These are phyloP conservation scores for Xylota sylvarum DNA, from an alignment of 2,888 invertebrate species.

Conservation along the genomic window DNA sequence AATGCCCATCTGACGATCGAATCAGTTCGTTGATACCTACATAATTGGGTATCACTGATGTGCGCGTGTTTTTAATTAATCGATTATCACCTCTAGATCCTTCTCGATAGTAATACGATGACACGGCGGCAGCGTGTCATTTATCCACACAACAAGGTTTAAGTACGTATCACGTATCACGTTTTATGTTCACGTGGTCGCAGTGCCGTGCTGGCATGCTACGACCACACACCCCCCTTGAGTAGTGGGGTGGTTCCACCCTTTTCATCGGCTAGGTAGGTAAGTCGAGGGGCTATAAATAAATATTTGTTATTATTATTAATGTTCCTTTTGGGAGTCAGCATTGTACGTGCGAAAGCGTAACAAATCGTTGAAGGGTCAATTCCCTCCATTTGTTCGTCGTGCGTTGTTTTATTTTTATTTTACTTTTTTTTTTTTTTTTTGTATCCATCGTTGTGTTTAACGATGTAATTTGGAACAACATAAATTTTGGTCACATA, in stretches of 20 bases:
- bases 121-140: constrained; percentile 17
- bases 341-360: constrained; percentile 40
- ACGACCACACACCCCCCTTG: not conserved
- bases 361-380: constrained; percentile 49
- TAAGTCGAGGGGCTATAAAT: constrained; percentile 52
- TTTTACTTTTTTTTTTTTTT: constrained; percentile 1
- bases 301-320: constrained; percentile 67
- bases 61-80: constrained; percentile 69
- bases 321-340: constrained; percentile 52
- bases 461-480: constrained; percentile 65
- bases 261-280: constrained; percentile 7
- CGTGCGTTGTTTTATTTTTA: constrained; percentile 16
- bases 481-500: constrained; percentile 29
- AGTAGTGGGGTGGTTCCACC: not conserved
- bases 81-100: constrained; percentile 70
- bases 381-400: constrained; percentile 33
- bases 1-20: constrained; percentile 4
- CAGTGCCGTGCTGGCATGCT: constrained; percentile 9
- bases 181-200: constrained; percentile 57
- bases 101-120: constrained; percentile 2
- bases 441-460: constrained; percentile 45
- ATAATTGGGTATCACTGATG: constrained; percentile 66
- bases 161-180: constrained; percentile 50
- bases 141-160: constrained; percentile 28
- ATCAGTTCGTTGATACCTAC: constrained; percentile 24